Base-by-base conservation (phyloP, 2,888 invertebrate genomes). In the Sesia bembeciformis region DNA sequence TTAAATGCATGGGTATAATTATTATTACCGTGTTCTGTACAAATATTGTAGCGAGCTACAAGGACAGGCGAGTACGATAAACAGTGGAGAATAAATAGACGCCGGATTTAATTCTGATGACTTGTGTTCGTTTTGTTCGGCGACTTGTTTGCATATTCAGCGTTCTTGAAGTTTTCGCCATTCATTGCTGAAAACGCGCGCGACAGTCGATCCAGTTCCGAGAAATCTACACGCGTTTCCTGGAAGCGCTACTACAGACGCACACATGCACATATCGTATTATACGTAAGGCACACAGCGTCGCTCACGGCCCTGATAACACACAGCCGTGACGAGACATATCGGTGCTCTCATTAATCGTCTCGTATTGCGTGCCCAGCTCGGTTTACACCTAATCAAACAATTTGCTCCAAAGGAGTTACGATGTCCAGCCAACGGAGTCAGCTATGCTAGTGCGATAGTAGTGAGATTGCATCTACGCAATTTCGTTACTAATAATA, bases 141-240 rank as follows among this genome's bases (percentile, higher is more conserved):
- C 23, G 23, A 23, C 23, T 23, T 23, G 23, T 23, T 2, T 23
- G 23, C 23, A 23, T 23, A 23, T 23, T 23, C 2, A 23, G 23
- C 23, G 23, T 23, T 23, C 23, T 23, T 23, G 23, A 23, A 23
- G 23, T 50, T 50, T 65, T 66, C 65, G 66, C 68, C 81, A 86
- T 84, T 86, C 83, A 84, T 75, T 81, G 78, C 81, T 85, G 84
- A 87, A 59, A 61, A 56, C 52, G 85, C 85, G 78, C 78, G 70
- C 74, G 78, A 76, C 81, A 81, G 82, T 84, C 83, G 78, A 74
- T 81, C 84, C 79, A 74, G 71, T 88, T 84, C 88, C 63, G 76
- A 82, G 88, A 88, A 88, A 83, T 70, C 70, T 80, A 86, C 80
- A 80, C 84, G 85, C 78, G 80, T 78, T 89, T 88, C 88, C 83